phyloP scores from a whole-genome alignment of 2,888 invertebrate species.

The Synergus gifuensis region DNA sequence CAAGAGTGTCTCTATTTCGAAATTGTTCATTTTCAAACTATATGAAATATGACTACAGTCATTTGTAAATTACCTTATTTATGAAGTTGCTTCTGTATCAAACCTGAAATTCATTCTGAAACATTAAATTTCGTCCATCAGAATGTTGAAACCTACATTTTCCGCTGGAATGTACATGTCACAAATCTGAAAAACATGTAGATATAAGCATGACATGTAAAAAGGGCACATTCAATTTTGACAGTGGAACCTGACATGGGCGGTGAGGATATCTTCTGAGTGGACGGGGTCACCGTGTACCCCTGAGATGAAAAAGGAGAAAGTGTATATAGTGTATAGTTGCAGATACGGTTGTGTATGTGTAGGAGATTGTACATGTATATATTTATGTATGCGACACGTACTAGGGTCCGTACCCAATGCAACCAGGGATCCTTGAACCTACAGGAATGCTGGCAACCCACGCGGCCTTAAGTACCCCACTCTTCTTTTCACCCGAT shows the following conservation, averaged over 20 bases:
- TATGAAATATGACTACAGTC: too few relatives aligned
- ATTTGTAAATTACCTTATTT: too few relatives aligned
- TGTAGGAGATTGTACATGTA: background rate
- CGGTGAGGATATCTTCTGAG: conserved; percentile 9
- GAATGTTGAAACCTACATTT: background rate
- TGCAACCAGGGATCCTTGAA: conserved; percentile 73
- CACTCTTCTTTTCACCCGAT: conserved; percentile 65
- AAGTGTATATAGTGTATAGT: conserved; percentile 17
- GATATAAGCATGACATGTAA: conserved; percentile 6
- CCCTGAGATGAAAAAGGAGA: conserved; percentile 34
- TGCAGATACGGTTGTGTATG: background rate
- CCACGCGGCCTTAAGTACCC: conserved; percentile 72
- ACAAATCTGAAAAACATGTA: conserved; percentile 3
- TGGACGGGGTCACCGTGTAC: conserved; percentile 9
- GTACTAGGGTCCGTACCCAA: conserved; percentile 49
- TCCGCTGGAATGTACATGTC: background rate
- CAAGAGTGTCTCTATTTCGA: too few relatives aligned
- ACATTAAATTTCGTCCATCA: background rate
- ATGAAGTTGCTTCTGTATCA: too few relatives aligned
- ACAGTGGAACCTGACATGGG: conserved; percentile 36
- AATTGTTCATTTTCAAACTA: too few relatives aligned
- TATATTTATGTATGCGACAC: conserved; percentile 10
- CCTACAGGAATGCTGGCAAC: conserved; percentile 75
- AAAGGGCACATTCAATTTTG: conserved; percentile 35
- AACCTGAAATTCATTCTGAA: background rate